Evolutionary conservation across 2,113 vertebrate species (phyloP).

Genomic region (Dicaeum eximium): DNA sequence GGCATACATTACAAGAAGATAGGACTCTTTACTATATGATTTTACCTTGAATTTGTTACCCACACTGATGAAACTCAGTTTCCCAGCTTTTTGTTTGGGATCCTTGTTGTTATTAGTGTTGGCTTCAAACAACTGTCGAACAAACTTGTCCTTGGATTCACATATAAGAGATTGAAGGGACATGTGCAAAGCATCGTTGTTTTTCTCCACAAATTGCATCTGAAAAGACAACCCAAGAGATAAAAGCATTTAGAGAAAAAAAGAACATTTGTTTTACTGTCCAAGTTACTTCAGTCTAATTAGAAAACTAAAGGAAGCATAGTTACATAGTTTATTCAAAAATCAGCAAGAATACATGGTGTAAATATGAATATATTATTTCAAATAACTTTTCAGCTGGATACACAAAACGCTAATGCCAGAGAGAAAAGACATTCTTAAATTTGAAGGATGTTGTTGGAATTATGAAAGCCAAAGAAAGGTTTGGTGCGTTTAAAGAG

Average conservation of each 20-base stretch:
- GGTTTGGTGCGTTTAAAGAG: neutral
- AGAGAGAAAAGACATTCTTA: neutral
- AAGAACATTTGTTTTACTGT: neutral
- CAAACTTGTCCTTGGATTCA: constrained; percentile 92
- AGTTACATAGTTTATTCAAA: neutral
- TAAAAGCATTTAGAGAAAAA: no score
- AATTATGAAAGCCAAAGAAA: neutral
- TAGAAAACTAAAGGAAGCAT: neutral
- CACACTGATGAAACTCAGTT: constrained; percentile 96
- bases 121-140: constrained; percentile 88
- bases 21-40: neutral
- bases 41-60: constrained; percentile 98
- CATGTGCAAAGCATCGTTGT: constrained; percentile 97
- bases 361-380: neutral
- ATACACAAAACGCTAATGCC: neutral
- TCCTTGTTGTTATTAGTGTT: constrained; percentile 87
- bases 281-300: neutral
- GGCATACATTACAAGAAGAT: neutral
- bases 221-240: constrained; percentile 59
- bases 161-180: constrained; percentile 93
- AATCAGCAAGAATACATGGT: neutral
- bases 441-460: neutral
- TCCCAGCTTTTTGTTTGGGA: constrained; percentile 92
- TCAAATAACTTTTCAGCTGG: neutral
- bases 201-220: constrained; percentile 98